These are phyloP conservation scores for Hycleus cichorii DNA, from an alignment of 1,140 invertebrate species.

Conservation along the genomic window DNA sequence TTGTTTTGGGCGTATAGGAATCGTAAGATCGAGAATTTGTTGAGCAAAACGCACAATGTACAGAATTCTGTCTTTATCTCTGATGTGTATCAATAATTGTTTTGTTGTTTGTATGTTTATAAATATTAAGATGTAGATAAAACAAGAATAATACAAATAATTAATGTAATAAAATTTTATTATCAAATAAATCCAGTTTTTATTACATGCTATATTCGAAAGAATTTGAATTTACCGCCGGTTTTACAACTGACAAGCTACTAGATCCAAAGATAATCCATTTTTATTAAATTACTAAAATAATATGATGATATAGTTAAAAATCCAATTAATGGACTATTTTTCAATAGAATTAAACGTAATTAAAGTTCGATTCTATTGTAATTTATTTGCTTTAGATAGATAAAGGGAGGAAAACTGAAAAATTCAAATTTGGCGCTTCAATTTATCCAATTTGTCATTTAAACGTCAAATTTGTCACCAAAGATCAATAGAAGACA, in stretches of 20 bases:
- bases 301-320: no score
- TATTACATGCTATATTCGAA: not conserved
- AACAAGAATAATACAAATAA: constrained; percentile 2
- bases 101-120: constrained; percentile 18
- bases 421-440: not conserved
- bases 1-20: constrained; percentile 1
- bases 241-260: no score
- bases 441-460: not conserved
- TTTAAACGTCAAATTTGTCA: not conserved
- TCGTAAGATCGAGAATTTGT: constrained; percentile 6
- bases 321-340: no score
- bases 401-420: not conserved
- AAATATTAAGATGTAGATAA: constrained; percentile 2
- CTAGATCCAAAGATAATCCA: no score
- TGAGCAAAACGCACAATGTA: constrained; percentile 12
- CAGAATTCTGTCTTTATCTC: constrained; percentile 6
- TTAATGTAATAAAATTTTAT: constrained; percentile 10
- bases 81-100: constrained; percentile 3
- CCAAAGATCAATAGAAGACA: not conserved
- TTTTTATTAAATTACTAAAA: no score
- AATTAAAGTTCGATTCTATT: no score
- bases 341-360: no score
- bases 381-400: no score
- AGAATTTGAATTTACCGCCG: not conserved
- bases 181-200: not conserved